Conservation (phyloP, 2,888 invertebrate genomes). For the Nemotelus pantherinus region DNA sequence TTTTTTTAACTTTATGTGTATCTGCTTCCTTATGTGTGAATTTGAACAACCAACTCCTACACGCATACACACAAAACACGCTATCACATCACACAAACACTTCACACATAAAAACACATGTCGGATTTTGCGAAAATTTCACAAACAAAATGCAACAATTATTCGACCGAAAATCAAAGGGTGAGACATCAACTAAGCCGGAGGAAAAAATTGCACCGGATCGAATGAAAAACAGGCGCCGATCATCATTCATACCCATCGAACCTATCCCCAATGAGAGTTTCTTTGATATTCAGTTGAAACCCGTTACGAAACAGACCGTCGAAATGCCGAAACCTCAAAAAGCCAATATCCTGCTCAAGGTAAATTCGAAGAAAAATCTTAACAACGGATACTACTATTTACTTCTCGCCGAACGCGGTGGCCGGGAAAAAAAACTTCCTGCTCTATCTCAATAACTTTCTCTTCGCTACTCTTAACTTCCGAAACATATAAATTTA, state of each 20-base stretch:
- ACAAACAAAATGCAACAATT: too few species aligned
- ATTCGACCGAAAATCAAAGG: conserved; percentile 43
- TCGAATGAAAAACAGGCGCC: conserved; percentile 57
- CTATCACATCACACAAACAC: conserved; percentile 1
- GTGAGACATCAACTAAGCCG: neutral
- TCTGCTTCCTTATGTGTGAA: neutral
- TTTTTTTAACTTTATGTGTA: conserved; percentile 13
- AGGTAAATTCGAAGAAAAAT: conserved; percentile 58
- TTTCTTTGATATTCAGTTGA: conserved; percentile 71
- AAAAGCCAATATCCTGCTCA: conserved; percentile 59
- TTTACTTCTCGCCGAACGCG: too few species aligned
- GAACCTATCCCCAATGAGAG: conserved; percentile 67
- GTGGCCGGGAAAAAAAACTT: too few species aligned
- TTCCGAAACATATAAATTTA: too few species aligned
- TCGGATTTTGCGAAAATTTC: too few species aligned
- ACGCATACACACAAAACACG: conserved; percentile 14
- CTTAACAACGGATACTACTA: neutral
- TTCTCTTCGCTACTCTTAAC: too few species aligned
- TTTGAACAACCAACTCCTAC: neutral
- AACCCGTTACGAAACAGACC: conserved; percentile 68
- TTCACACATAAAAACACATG: conserved; percentile 17
- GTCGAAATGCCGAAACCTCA: conserved; percentile 60
- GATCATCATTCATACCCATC: conserved; percentile 65
- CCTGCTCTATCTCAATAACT: too few species aligned
- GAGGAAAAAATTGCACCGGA: conserved; percentile 52